Base-by-base conservation (phyloP, 2,888 invertebrate genomes). In the Pachydiplax longipennis region DNA sequence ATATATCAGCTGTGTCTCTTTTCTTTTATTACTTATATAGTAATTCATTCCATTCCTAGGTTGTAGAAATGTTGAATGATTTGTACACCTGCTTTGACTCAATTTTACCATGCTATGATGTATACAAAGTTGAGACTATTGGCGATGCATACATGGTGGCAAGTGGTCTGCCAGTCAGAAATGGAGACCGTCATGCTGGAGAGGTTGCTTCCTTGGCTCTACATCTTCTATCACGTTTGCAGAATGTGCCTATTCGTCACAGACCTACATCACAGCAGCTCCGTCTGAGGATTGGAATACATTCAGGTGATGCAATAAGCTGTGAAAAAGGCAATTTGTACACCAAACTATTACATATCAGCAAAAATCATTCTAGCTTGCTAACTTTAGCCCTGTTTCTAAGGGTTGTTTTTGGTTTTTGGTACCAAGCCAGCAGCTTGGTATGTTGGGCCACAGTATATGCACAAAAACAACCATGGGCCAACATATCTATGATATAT, bases 31-130 rank as follows among this genome's bases (percentile, higher is more conserved):
- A n/a, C n/a, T n/a, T 18, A 53, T 18, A 53, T 73, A 31, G 5
- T 73, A 12, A 31, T 73, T 73, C 3, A 73, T 73, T 73, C 22
- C 25, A 37, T 37, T 91, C 92, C 35, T 95, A 97, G 96, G 97
- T 98, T 2, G 97, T 98, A 81, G 97, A 97, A 93, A 95, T 98
- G 92, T 94, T 98, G 81, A 98, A 98, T 93, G 98, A 98, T 93
- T 94, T 98, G 90, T 98, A 98, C 94, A 98, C 98, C 0, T 96
- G 97, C 92, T 98, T 98, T 93, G 98, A 98, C 93, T 96, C 97
- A 0, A 97, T 98, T 91, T 97, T 98, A 93, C 97, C 97, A 0
- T 96, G 96, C 93, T 98, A 97, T 93, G 97, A 98, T 93, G 97
- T 97, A 8, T 97, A 97, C 94, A 98, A 98, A 95, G 97, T 98